Conservation (phyloP, 1,140 invertebrate species). For the Saccostrea glomerata region DNA sequence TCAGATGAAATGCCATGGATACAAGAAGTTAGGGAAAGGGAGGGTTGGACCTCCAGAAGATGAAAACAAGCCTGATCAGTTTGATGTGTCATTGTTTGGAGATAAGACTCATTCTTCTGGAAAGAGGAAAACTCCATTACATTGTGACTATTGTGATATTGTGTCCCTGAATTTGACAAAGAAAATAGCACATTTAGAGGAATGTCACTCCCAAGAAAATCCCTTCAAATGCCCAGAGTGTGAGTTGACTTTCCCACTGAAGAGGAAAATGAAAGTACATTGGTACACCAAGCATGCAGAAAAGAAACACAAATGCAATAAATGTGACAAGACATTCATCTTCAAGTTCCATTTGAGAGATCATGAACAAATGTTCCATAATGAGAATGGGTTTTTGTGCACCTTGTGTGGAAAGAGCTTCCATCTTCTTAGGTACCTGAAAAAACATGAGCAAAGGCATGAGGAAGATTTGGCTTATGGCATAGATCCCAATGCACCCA, state of each 20-base stretch:
- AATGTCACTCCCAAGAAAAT: neutral
- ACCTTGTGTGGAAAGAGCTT: constrained; percentile 73
- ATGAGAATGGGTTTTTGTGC: constrained; percentile 75
- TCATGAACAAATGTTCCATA: constrained; percentile 70
- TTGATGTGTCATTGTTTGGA: constrained; percentile 22
- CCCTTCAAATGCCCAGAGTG: constrained; percentile 31
- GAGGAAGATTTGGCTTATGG: constrained; percentile 40
- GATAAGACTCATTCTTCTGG: constrained; percentile 30
- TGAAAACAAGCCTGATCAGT: constrained; percentile 12
- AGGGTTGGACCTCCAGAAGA: constrained; percentile 23
- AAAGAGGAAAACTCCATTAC: neutral
- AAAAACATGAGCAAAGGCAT: constrained; percentile 81
- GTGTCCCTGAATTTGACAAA: constrained; percentile 19
- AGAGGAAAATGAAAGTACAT: constrained; percentile 38
- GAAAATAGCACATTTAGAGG: constrained; percentile 31
- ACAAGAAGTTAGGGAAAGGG: constrained; percentile 38
- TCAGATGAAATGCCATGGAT: constrained; percentile 41
- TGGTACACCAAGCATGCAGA: constrained; percentile 21
- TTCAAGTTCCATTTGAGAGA: constrained; percentile 63
- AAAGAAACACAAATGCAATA: constrained; percentile 28
- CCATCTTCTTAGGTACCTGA: constrained; percentile 83
- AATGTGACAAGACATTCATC: constrained; percentile 42
- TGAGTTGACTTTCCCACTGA: constrained; percentile 19
- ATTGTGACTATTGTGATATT: constrained; percentile 19
- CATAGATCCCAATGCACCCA: constrained; percentile 65